phyloP scores from a whole-genome alignment of 2,888 invertebrate species.

The Asteroscopus sphinx region DNA sequence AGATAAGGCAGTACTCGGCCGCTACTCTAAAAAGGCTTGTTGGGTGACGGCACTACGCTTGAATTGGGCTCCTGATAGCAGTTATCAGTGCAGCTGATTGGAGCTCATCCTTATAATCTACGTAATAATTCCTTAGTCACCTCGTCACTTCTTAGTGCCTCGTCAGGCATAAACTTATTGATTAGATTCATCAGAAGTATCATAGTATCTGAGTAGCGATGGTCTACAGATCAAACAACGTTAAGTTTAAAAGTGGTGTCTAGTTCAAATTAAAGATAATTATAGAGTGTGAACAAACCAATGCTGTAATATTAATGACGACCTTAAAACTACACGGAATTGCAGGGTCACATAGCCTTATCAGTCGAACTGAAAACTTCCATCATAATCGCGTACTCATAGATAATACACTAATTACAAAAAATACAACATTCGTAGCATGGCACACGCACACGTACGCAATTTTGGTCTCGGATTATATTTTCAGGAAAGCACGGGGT shows the following conservation, averaged over 20 bases:
- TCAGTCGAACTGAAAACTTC: slow-evolving; percentile 27
- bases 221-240: too few relatives aligned
- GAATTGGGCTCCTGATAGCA: background rate
- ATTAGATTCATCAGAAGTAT: too few relatives aligned
- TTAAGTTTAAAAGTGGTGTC: too few relatives aligned
- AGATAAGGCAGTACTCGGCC: background rate
- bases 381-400: background rate
- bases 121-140: background rate
- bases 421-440: background rate
- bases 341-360: slow-evolving; percentile 24
- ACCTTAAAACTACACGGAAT: slow-evolving; percentile 6
- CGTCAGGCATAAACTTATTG: too few relatives aligned
- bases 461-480: too few relatives aligned
- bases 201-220: too few relatives aligned
- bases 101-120: background rate
- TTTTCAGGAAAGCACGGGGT: too few relatives aligned
- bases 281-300: too few relatives aligned
- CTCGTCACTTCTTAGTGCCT: too few relatives aligned
- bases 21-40: background rate
- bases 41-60: background rate
- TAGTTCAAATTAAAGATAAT: too few relatives aligned
- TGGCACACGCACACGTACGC: background rate
- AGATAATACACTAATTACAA: too few relatives aligned
- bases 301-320: background rate
- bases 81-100: background rate